Percentiles rank a stretch among this genome's conserved stretches.
phyloP scores from a whole-genome alignment of 2,113 vertebrate species.

The Calcarius ornatus region DNA sequence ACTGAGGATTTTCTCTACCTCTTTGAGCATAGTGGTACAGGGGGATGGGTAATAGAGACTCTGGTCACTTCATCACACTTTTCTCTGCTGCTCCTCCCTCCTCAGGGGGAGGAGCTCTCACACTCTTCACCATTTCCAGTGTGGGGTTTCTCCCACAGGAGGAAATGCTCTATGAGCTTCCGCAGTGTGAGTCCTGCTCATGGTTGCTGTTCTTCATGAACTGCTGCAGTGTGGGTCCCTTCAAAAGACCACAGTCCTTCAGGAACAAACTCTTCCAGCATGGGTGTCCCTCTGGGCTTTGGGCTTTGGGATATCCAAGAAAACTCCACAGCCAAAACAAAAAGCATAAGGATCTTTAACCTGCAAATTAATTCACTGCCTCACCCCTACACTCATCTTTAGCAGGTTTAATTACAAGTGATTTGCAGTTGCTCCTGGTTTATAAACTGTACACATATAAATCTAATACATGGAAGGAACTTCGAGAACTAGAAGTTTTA shows the following conservation, averaged over 20 bases:
- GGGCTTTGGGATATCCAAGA: neutral
- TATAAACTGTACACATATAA: neutral
- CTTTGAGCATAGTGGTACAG: fast-evolving
- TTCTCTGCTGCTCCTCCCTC: neutral
- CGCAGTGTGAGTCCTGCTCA: neutral
- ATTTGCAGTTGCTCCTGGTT: neutral
- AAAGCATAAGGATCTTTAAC: neutral
- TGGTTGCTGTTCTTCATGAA: fast-evolving
- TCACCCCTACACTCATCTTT: neutral
- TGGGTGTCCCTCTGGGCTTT: fast-evolving
- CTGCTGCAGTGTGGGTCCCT: neutral
- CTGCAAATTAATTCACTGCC: neutral
- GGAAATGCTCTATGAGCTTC: fast-evolving
- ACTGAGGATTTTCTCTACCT: neutral
- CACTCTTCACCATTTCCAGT: neutral
- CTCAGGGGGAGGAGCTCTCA: no score
- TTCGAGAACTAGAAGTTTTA: neutral
- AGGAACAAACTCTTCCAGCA: neutral
- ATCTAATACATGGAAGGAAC: neutral
- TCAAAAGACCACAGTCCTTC: neutral
- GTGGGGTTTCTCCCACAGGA: neutral
- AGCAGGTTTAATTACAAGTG: neutral
- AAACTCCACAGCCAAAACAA: fast-evolving
- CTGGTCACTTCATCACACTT: fast-evolving
- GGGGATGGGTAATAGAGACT: fast-evolving